Evolutionary conservation across 2,888 invertebrate species (phyloP), one percentile per base, ranked within the genome.

Genomic region (Archaeoteleia sp.): DNA sequence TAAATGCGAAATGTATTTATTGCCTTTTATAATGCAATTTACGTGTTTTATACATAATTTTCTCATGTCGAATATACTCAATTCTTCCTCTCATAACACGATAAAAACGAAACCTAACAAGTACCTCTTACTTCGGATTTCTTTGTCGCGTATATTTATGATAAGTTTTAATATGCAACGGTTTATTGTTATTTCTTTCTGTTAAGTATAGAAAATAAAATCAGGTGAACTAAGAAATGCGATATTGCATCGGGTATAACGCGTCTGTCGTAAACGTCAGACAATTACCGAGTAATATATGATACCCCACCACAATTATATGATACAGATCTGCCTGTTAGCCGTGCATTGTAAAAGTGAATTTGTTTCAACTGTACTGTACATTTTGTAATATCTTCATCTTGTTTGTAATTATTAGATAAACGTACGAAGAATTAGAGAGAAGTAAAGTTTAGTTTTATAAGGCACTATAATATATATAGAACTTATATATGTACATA

Each of bases 321-420:
- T 62, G 48, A 72, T 68, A 65, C 67, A 77, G 75, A 76, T 79
- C 76, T 78, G 75, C 74, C 60, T 63, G 40, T 45, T 58, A 67
- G 57, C 45, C 45, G 58, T 63, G 60, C 45, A 49, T 67, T 67
- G 71, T 62, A 68, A 72, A 74, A 77, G 66, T 74, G 73, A 77
- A 78, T 80, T 78, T 70, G 71, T 76, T 74, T 73, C 76, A 78
- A 73, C 73, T 83, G 83, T 83, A 83, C 77, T 84, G 84, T 84
- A 84, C 78, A 84, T 83, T 84, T 83, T 83, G 82, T 83, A 83
- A 80, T 80, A 82, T 82, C 81, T 73, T 61, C 53, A 49, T 73
- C 71, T 71, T 78, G 76, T 76, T 78, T 84, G 82, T 84, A 83
- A 84, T 83, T 84, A 74, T 74, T 58, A 77, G 74, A 69, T 70